Base-by-base conservation (phyloP, 1,140 invertebrate species). In the Aradophagus sp. region DNA sequence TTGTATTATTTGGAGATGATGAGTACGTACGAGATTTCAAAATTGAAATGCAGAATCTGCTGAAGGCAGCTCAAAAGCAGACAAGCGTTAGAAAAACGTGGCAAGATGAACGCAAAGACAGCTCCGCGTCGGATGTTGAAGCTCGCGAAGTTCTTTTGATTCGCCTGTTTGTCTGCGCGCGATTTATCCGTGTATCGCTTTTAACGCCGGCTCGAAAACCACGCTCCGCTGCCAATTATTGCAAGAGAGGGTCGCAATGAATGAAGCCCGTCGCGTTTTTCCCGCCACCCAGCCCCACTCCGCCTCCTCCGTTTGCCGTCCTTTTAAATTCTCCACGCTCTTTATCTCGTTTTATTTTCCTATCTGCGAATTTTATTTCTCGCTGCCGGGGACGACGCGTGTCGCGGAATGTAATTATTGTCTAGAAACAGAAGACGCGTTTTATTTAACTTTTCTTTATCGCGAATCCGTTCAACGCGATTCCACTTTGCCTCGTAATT, bases 151-250 rank as follows among this genome's bases (percentile, higher is more conserved):
- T n/a, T n/a, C n/a, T n/a, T n/a, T n/a, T 88, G 61, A 87, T 89
- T 44, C 85, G 36, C 65, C n/a, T n/a, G n/a, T n/a, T n/a, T 77
- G 71, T 76, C 77, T 74, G 77, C 74, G 76, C 31, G 17, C 42
- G 19, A 66, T 66, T 62, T 62, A 62, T 32, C 44, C 31, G 27
- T 23, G 38, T 44, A 45, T 53, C 23, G 56, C 35, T 41, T 58
- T 58, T 45, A 41, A 31, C 38, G 36, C 1, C 10, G 7, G 11
- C 26, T 1, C 23, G 14, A 15, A 31, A 61, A 38, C 11, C 29
- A 19, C 42, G 26, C 35, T 19, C 11, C 3, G 14, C 32, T 63
- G 41, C 50, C 61, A 65, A 65, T 53, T 61, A 45, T 27, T 23
- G 26, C 16, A 17, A 44, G 48, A 42, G 45, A 52, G 42, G 42